Base-by-base conservation (phyloP, 2,888 invertebrate species). In the Bugulina stolonifera region DNA sequence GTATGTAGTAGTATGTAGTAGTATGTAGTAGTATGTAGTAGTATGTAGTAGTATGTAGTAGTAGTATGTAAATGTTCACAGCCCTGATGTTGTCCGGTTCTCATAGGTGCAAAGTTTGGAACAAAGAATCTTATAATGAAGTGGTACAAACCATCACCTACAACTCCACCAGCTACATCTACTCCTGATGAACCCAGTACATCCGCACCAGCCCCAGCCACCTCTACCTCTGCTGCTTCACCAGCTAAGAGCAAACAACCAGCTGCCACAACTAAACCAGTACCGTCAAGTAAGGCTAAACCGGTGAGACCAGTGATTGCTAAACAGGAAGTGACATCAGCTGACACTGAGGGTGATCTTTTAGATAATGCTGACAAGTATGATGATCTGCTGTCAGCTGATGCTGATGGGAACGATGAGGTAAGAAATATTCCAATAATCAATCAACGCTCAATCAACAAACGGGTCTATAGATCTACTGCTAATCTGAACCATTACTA, bases 51-150 rank as follows among this genome's bases (percentile, higher is more conserved):
- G n/a, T n/a, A n/a, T n/a, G n/a, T n/a, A n/a, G n/a, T n/a, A n/a
- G n/a, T n/a, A n/a, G n/a, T n/a, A n/a, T n/a, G n/a, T 52, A 22
- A 52, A 22, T 22, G 22, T 52, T 14, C 22, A 14, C 22, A 14
- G 52, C 22, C 52, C 52, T 22, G 22, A 14, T 52, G 14, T 14
- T 52, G 52, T 52, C 52, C 22, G 52, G 10, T 52, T 22, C 52
- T 52, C 52, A 14, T 52, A 71, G 81, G 81, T n/a, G 75, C 72
- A 25, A 80, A 77, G 73, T 82, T 79, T 75, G 80, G 81, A 71
- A 77, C 77, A n/a, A 80, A 78, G 69, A 70, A 73, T 0, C 75
- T 83, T 64, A 77, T 75, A 32, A 77, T 83, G 74, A 74, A 76
- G n/a, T 83, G 83, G 83, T 76, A 81, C 74, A 77, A 75, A 35